phyloP scores from a whole-genome alignment of 1,140 invertebrate species.

The Agraylea sexmaculata region DNA sequence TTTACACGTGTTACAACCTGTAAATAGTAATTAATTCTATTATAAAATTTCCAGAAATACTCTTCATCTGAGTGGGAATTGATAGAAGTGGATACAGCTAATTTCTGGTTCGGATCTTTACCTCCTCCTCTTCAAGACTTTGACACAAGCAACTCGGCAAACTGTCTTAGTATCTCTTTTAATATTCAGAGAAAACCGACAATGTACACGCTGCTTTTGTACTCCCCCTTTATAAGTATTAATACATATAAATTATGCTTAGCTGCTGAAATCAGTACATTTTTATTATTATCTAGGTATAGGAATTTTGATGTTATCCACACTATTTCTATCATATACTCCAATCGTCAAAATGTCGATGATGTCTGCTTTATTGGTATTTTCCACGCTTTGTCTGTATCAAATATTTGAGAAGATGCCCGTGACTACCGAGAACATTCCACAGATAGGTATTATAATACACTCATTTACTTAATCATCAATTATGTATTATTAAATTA shows the following conservation, averaged over 20 bases:
- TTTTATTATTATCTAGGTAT: slow-evolving; percentile 12
- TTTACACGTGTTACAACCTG: no score
- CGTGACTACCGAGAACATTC: slow-evolving; percentile 3
- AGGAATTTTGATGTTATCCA: slow-evolving; percentile 9
- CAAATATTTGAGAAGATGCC: slow-evolving; percentile 14
- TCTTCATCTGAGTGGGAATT: slow-evolving; percentile 13
- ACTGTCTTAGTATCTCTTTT: slow-evolving; percentile 10
- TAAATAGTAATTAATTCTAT: neutral
- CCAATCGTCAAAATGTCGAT: slow-evolving; percentile 9
- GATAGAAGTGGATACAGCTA: neutral
- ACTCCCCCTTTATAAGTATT: slow-evolving; percentile 15
- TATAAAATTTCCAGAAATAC: neutral
- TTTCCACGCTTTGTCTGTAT: slow-evolving; percentile 7
- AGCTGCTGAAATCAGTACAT: neutral
- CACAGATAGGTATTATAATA: slow-evolving; percentile 12
- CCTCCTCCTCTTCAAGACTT: no score
- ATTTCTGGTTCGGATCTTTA: slow-evolving; percentile 7
- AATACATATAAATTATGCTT: neutral
- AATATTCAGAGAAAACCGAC: slow-evolving; percentile 6
- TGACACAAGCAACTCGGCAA: slow-evolving; percentile 3
- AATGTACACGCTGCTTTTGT: slow-evolving; percentile 5
- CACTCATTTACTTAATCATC: neutral
- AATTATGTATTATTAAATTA: neutral
- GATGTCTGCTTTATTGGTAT: slow-evolving; percentile 9
- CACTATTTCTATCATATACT: slow-evolving; percentile 14